Evolutionary conservation across 2,888 invertebrate species (phyloP), one percentile per base, ranked within the genome.

Genomic region (Chloroclysta siterata): DNA sequence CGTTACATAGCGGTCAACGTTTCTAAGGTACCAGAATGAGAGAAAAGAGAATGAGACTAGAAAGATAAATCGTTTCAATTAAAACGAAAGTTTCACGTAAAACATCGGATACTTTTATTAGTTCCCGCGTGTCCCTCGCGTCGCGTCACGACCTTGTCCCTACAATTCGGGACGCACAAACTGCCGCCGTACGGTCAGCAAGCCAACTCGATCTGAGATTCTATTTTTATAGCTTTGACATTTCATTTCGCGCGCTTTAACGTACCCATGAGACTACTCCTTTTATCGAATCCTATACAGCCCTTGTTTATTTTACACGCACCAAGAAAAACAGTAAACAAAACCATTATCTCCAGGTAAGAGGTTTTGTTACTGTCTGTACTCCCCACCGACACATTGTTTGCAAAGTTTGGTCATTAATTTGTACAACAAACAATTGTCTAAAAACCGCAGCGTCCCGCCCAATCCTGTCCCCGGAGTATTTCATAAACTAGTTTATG

Each of bases 391-490:
- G 39, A 55, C 48, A 60, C 48, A 60, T 54, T 54, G 44, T 36
- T 60, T 14, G 33, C 42, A 42, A 60, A 60, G 42, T 62, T 58
- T 48, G 58, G 50, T 59, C 64, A 65, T 66, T 65, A 61, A 67
- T 47, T 47, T 15, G 17, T 14, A 54, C 41, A 53, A 60, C 62
- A 68, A 60, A 63, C 65, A 61, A 70, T 70, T 70, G 63, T 68
- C 66, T 67, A 68, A 66, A 69, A 69, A 67, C 71, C 68, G 42
- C 65, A 63, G 17, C 33, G 55, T 50, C 13, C 47, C 15, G 53
- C 46, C 57, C 36, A 36, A 1, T 17, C 54, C 36, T 2, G 22
- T 29, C 44, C 46, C 17, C 14, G 46, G 41, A 42, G 4, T 17
- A 17, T 17, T 44, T 22, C 41, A 13, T 17, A 46, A 47, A 36